Conservation (phyloP, 2,888 invertebrate genomes). For the Pyrrhia umbra region DNA sequence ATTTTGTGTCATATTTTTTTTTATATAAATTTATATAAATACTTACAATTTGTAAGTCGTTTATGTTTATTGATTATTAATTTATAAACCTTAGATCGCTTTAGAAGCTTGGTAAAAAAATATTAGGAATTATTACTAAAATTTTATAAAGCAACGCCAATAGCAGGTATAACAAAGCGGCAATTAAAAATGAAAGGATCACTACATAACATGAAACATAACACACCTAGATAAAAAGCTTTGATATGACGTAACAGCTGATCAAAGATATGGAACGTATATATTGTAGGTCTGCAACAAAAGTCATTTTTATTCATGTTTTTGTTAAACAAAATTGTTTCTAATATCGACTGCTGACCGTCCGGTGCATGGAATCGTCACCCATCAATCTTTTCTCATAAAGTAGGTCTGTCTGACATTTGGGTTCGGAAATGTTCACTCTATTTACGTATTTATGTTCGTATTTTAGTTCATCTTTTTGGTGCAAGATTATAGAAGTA, state of each 20-base stretch:
- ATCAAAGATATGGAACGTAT: not conserved
- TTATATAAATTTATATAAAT: too few relatives aligned
- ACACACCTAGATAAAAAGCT: not conserved
- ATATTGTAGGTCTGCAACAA: slow-evolving; percentile 11
- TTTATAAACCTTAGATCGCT: too few relatives aligned
- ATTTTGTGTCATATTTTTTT: too few relatives aligned
- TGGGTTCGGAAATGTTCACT: not conserved
- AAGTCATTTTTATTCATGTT: not conserved
- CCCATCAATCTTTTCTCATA: slow-evolving; percentile 29
- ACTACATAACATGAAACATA: not conserved
- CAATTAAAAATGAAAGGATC: not conserved
- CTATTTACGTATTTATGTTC: too few relatives aligned
- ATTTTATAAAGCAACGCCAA: too few relatives aligned
- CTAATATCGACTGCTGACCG: not conserved
- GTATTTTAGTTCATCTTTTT: too few relatives aligned
- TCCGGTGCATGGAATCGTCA: slow-evolving; percentile 37
- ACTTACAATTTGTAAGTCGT: too few relatives aligned
- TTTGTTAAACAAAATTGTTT: slow-evolving; percentile 22
- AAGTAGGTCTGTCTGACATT: slow-evolving; percentile 2
- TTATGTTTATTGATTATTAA: too few relatives aligned
- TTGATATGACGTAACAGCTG: not conserved
- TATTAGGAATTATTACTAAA: too few relatives aligned
- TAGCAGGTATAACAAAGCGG: too few relatives aligned
- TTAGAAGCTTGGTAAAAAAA: too few relatives aligned
- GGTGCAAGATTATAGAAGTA: too few relatives aligned